phyloP scores from a whole-genome alignment of 2,797 vertebrate genomes.

The Capromys pilorides region DNA sequence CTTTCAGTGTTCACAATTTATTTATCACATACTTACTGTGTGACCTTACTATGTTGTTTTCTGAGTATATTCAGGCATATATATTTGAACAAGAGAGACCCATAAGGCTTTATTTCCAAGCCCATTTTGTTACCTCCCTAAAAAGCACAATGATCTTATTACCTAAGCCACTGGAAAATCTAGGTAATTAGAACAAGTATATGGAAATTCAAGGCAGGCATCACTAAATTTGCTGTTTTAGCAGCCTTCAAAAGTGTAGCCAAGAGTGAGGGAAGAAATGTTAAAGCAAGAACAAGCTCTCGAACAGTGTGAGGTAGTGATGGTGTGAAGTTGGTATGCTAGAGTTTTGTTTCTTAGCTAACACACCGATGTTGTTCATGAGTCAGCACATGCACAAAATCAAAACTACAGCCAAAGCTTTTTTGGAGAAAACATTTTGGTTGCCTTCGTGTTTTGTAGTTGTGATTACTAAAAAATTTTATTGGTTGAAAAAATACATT shows the following conservation, averaged over 20 bases:
- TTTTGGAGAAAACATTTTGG: background rate
- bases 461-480: background rate
- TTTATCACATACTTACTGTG: background rate
- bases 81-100: background rate
- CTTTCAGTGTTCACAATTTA: constrained; percentile 10
- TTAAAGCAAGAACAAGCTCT: background rate
- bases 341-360: constrained; percentile 27
- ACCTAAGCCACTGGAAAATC: background rate
- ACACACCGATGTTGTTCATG: background rate
- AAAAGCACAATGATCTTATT: constrained; percentile 3
- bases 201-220: background rate
- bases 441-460: constrained; percentile 18
- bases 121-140: background rate
- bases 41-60: background rate
- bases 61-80: background rate
- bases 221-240: background rate
- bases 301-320: background rate
- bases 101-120: constrained; percentile 17
- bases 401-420: constrained; percentile 19
- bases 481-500: background rate
- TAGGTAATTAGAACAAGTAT: background rate
- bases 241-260: background rate
- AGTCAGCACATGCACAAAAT: constrained; percentile 5
- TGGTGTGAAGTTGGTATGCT: background rate
- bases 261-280: background rate